Evolutionary conservation across 1,140 invertebrate species (phyloP).

Genomic region (Leptinotarsa defecta): DNA sequence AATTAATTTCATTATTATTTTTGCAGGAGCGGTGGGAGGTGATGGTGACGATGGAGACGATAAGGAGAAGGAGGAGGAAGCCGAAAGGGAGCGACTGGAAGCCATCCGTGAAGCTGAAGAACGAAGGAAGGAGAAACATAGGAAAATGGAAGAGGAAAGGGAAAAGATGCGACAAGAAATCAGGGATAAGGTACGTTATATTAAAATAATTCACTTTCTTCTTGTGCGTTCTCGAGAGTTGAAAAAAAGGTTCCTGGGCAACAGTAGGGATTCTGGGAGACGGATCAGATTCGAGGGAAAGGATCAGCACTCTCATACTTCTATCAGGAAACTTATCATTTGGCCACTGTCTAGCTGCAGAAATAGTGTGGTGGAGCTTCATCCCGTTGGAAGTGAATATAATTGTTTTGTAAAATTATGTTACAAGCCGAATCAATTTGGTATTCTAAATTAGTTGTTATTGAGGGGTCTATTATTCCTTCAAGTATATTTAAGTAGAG

Average conservation of each 20-base stretch:
- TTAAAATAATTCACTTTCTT: background rate
- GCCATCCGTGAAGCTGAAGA: constrained; percentile 93
- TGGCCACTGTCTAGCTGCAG: background rate
- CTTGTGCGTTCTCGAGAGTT: background rate
- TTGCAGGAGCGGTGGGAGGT: constrained; percentile 84
- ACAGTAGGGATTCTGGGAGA: background rate
- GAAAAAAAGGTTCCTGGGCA: background rate
- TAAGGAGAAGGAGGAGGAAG: constrained; percentile 93
- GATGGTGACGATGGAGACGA: constrained; percentile 86
- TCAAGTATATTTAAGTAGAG: background rate
- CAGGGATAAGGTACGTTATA: constrained; percentile 85
- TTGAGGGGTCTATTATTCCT: background rate
- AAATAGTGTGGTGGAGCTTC: too few species aligned
- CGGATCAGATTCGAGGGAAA: background rate
- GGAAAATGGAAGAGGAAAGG: constrained; percentile 97
- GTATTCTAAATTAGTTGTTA: too few species aligned
- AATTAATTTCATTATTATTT: too few species aligned
- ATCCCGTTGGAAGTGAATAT: background rate
- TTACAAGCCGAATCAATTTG: background rate
- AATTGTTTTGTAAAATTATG: background rate
- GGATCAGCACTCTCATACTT: background rate
- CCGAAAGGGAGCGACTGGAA: constrained; percentile 90
- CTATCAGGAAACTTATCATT: background rate
- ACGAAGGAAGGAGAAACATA: constrained; percentile 92
- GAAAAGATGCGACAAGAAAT: constrained; percentile 98